These are phyloP conservation scores for Acanthosepion esculentum DNA, from an alignment of 2,888 invertebrate genomes.

Conservation along the genomic window DNA sequence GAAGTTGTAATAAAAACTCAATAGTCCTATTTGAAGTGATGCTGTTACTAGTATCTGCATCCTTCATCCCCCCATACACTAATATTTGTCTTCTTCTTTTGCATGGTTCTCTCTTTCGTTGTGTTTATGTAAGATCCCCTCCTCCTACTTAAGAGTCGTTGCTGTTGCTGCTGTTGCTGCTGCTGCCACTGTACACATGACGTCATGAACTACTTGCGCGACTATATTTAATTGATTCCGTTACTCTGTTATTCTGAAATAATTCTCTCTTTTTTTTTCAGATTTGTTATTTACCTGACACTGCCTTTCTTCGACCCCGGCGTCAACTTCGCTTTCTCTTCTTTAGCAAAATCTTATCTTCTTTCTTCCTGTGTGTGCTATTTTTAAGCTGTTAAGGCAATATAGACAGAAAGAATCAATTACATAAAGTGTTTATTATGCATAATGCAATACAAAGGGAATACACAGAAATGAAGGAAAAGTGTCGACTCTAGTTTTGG, in stretches of 20 bases:
- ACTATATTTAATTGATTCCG: background rate
- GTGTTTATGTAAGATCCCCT: constrained; percentile 4
- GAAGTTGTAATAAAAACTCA: background rate
- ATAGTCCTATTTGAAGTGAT: constrained; percentile 7
- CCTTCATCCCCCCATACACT: background rate
- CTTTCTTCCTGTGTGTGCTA: background rate
- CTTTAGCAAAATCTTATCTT: background rate
- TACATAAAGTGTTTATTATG: background rate
- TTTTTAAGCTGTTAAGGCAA: background rate
- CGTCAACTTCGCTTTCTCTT: background rate
- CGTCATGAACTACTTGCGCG: background rate
- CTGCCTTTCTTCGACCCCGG: background rate
- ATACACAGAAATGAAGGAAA: background rate
- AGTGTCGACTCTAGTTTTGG: background rate
- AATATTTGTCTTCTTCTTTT: constrained; percentile 1
- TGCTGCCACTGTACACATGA: background rate
- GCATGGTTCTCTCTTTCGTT: background rate
- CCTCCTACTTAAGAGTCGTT: background rate
- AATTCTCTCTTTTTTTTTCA: background rate
- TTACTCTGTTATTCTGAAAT: constrained; percentile 5
- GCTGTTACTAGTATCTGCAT: background rate
- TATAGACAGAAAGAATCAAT: background rate
- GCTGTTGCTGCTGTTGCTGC: background rate
- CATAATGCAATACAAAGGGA: background rate
- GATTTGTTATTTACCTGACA: background rate